Base-by-base conservation (phyloP, 2,797 vertebrate genomes). In the Tachyglossus aculeatus region DNA sequence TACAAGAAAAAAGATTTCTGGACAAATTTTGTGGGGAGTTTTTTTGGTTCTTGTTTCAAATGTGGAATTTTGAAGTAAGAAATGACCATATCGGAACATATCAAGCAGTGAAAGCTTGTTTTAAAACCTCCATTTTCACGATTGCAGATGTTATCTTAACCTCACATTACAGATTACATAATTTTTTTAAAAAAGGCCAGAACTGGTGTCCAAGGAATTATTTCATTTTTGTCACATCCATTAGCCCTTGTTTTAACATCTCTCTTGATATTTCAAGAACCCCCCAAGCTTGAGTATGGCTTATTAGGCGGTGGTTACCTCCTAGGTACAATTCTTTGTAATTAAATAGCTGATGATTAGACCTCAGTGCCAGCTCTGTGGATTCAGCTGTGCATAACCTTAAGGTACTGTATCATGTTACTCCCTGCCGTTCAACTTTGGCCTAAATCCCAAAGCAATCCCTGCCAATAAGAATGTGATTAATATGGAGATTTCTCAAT, bases 391-490 rank as follows among this genome's bases (percentile, higher is more conserved):
- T 44, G 37, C 75, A 63, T 45, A 57, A 71, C 21, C 54, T 85
- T 82, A 81, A 74, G 64, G 50, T 77, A 72, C 37, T 32, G 8
- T 71, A 74, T 88, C 63, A 57, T 24, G 27, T 86, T 82, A 40
- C 50, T 71, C 58, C 82, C 78, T 64, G 59, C 47, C 73, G 9
- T 72, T 62, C 58, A 62, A 44, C 67, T 69, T 81, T 70, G 64
- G 67, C 24, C 6, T 77, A 11, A 71, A 71, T 80, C 57, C 62
- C 54, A 63, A 74, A 71, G 68, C 48, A 37, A 67, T 82, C 51
- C 58, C 72, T 80, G 55, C 76, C 75, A 86, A 51, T 85, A 82
- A 79, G 59, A 86, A 10, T 69, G 53, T 77, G 53, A 66, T 82
- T 62, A 86, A 66, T 81, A 59, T 15, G 70, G 71, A 78, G 68